phyloP scores from a whole-genome alignment of 2,797 vertebrate genomes.

The Pantherophis vulpinus region DNA sequence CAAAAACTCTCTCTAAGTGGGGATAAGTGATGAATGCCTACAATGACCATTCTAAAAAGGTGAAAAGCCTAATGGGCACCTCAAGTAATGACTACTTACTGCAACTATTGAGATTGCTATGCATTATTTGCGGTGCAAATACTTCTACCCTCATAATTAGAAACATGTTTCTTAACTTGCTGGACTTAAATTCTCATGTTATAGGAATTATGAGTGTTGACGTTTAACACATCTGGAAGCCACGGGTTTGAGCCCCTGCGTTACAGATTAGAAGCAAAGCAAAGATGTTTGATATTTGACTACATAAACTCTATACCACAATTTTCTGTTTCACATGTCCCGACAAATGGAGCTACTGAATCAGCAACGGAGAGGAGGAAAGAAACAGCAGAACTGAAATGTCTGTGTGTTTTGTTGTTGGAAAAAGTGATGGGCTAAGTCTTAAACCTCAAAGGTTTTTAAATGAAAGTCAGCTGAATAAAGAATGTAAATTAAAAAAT shows the following conservation, averaged over 20 bases:
- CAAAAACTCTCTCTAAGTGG: not conserved
- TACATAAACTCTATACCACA: not conserved
- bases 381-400: slow-evolving; percentile 43
- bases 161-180: not conserved
- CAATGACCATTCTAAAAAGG: slow-evolving; percentile 5
- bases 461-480: slow-evolving; percentile 55
- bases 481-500: slow-evolving; percentile 25
- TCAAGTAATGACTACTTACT: not conserved
- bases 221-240: not conserved
- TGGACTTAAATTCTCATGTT: not conserved
- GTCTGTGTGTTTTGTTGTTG: slow-evolving; percentile 3
- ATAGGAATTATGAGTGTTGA: not conserved
- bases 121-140: not conserved
- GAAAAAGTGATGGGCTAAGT: slow-evolving; percentile 22
- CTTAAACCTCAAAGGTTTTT: slow-evolving; percentile 48
- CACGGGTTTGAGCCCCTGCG: not conserved
- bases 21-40: not conserved
- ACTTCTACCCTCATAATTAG: not conserved
- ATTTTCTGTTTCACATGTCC: slow-evolving; percentile 25
- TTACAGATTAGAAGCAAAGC: slow-evolving; percentile 5
- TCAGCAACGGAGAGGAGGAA: slow-evolving; percentile 15
- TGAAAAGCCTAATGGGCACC: not conserved
- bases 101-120: not conserved
- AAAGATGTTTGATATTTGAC: not conserved
- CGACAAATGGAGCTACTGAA: slow-evolving; percentile 39